Evolutionary conservation across 2,113 vertebrate species (phyloP), one percentile per base, ranked within the genome.

Genomic region (Platycercus adscitus): DNA sequence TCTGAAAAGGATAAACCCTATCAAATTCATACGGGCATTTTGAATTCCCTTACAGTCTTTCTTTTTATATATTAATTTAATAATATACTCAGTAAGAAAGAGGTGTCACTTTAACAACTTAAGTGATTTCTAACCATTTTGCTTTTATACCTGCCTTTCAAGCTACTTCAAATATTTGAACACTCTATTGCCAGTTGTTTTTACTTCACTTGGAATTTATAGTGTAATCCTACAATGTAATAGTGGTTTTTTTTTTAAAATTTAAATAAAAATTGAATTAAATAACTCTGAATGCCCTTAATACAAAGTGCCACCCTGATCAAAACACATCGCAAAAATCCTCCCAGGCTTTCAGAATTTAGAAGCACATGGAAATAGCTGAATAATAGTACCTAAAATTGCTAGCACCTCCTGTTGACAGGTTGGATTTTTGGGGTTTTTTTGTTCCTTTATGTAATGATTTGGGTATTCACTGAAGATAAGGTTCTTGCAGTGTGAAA

Each of bases 341-440:
- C 31, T 69, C 21, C 10, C 47, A 68, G 6, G 71, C 31, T 72
- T 89, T 28, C 19, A 14, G 69, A 69, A 49, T 69, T 41, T 3
- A 72, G 47, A 64, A 86, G n/a, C 13, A 35, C 1, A 4, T 7
- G 24, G 31, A 80, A 80, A 55, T 31, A 84, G 5, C 25, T 69
- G 58, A 64, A 69, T n/a, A 64, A 26, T 44, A 49, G n/a, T n/a
- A 60, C 19, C 11, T 65, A n/a, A 69, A 64, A 46, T 55, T 53
- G 13, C 35, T 60, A 23, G 13, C 33, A 55, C 6, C 14, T 56
- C 71, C 44, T 73, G 13, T 65, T 72, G 44, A 55, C 11, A 77
- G 7, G 28, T 55, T 66, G 7, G 1, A 1, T 1, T 20, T 39
- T 69, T 10, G 2, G 3, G 1, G 50, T 4, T 55, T 37, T 7